Base-by-base conservation (phyloP, 2,888 invertebrate genomes). In the Phengaris alcon region DNA sequence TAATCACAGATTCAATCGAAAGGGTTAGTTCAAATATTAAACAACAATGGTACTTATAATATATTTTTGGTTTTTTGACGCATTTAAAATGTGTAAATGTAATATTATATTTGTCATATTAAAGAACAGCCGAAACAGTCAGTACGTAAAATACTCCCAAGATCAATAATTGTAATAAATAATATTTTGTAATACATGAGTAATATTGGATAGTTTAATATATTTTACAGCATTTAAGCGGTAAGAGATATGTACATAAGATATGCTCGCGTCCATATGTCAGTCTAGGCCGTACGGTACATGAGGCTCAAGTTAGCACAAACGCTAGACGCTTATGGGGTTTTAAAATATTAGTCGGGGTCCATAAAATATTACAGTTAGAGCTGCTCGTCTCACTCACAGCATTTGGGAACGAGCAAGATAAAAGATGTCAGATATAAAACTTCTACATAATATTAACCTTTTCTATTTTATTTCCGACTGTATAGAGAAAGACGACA, bases 121-220 rank as follows among this genome's bases (percentile, higher is more conserved):
- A 10, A 22, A 59, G 59, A 59, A 59, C 59, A 22, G 59, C 59
- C 59, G 15, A 59, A 59, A 59, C n/a, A 10, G 59, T 59, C 59
- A 10, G 15, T 59, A 10, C 10, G 22, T 59, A 59, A 59, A 59
- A 22, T 59, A 15, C 57, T 57, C 15, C 22, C 59, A 2, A 57
- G 0, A 3, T 57, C 57, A 22, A n/a, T 7, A 55, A 48, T 48
- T 48, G 0, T 48, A 48, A 48, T 48, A 48, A 48, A 48, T 48
- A 48, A 48, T 48, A 48, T 48, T 48, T 48, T 48, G 48, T 48
- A 48, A 48, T 48, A 3, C 35, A 35, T 3, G 4, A 3, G 35
- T 35, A 0, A 35, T 6, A 48, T 48, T 7, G 48, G 35, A 35
- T 48, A 48, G 8, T 48, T 48, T 9, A 6, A 59, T 5, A 59